phyloP scores from a whole-genome alignment of 1,140 invertebrate species.

The Brachionus calyciflorus region DNA sequence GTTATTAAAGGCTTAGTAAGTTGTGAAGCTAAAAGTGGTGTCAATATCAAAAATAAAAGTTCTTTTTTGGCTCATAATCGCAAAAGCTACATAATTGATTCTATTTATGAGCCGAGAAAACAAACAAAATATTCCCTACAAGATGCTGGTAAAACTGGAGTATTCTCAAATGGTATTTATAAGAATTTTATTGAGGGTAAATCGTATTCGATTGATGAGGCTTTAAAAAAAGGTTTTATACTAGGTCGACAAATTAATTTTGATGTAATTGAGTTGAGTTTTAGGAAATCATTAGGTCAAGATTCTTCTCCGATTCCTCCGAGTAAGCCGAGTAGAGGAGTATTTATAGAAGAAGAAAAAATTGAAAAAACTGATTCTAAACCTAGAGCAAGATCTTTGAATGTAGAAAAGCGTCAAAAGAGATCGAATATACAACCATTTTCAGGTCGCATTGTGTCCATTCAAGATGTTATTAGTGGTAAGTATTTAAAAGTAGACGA shows the following conservation, averaged over 20 bases:
- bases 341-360: neutral
- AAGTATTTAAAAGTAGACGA: slow-evolving; percentile 11
- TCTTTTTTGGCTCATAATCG: neutral
- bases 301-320: neutral
- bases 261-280: slow-evolving; percentile 3
- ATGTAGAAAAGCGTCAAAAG: neutral
- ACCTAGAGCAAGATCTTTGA: neutral
- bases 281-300: neutral
- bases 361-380: neutral
- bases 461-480: neutral
- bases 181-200: neutral
- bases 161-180: slow-evolving; percentile 18
- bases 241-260: neutral
- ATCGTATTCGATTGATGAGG: neutral
- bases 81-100: slow-evolving; percentile 15
- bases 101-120: slow-evolving; percentile 32
- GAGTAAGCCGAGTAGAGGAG: neutral
- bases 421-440: slow-evolving; percentile 5
- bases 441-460: slow-evolving; percentile 18
- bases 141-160: neutral
- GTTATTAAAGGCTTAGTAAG: slow-evolving; percentile 41
- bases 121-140: neutral
- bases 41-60: slow-evolving; percentile 8
- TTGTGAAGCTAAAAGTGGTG: neutral
- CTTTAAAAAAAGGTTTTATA: neutral